Percentiles rank a stretch among this genome's conserved stretches.
Evolutionary conservation across 1,140 invertebrate genomes (phyloP).

Genomic region (Ceratina japonica): DNA sequence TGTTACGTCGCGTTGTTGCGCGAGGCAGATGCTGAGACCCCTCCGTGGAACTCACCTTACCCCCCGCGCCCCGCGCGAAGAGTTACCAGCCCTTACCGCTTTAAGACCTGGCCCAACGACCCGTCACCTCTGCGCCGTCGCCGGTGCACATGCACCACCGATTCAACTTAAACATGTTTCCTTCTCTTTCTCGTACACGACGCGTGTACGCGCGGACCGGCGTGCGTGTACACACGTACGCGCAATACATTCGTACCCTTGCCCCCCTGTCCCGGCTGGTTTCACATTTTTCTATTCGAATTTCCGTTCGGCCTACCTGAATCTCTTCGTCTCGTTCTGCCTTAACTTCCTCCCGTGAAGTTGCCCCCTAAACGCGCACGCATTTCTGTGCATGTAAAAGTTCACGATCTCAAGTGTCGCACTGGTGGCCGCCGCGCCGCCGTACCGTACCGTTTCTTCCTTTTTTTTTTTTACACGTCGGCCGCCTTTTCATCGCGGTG

Average conservation of each 20-base stretch:
- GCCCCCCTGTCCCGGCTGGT: neutral
- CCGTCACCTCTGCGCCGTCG: conserved; percentile 41
- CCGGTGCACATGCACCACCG: conserved; percentile 44
- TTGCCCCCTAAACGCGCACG: conserved; percentile 1
- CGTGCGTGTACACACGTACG: neutral
- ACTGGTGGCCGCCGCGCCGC: conserved; percentile 29
- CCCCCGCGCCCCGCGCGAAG: conserved; percentile 1
- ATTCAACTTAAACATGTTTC: conserved; percentile 19
- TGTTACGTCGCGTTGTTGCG: conserved; percentile 56
- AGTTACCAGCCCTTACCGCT: conserved; percentile 17
- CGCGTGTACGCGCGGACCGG: neutral
- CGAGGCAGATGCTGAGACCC: conserved; percentile 64
- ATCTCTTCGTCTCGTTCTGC: conserved; percentile 24
- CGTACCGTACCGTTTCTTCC: neutral
- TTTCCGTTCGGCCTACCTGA: conserved; percentile 62
- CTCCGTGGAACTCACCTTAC: conserved; percentile 27
- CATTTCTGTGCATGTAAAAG: neutral
- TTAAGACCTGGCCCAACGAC: conserved; percentile 41
- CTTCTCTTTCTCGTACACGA: neutral
- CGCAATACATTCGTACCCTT: conserved; percentile 21
- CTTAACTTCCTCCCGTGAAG: conserved; percentile 30
- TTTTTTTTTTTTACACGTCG: conserved; percentile 34
- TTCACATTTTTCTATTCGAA: conserved; percentile 61
- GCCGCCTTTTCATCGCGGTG: conserved; percentile 38
- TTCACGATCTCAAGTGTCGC: conserved; percentile 49